These are phyloP conservation scores for Dynastes tityus DNA, from an alignment of 2,888 invertebrate species.

Conservation along the genomic window DNA sequence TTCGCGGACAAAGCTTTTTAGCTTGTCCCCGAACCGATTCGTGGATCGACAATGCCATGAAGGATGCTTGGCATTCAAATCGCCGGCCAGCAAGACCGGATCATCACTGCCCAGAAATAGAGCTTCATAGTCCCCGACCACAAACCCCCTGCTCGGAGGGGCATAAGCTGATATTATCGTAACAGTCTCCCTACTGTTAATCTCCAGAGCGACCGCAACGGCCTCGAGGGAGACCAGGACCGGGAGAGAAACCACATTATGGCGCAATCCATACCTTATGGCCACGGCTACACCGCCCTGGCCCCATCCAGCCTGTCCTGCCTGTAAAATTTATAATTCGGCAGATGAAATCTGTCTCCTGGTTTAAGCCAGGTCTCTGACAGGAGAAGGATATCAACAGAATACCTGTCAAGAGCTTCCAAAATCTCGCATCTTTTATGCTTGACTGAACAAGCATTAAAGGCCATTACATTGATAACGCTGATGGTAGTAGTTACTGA, in stretches of 20 bases:
- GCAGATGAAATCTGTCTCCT: not conserved
- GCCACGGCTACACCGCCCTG: not conserved
- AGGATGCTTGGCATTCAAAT: conserved; percentile 3
- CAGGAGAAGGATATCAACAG: not conserved
- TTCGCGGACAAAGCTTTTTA: too few species aligned
- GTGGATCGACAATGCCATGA: not conserved
- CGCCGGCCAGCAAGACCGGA: not conserved
- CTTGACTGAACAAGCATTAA: not conserved
- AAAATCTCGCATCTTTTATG: not conserved
- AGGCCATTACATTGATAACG: not conserved
- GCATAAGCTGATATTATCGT: not conserved
- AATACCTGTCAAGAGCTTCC: not conserved
- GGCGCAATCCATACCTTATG: too few species aligned
- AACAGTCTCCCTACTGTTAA: not conserved
- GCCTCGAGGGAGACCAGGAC: not conserved
- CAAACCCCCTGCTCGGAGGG: conserved; percentile 1
- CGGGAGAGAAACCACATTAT: not conserved
- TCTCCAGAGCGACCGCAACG: not conserved
- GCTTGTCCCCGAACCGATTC: not conserved
- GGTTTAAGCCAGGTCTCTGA: not conserved
- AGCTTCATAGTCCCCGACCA: not conserved
- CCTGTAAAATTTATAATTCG: not conserved
- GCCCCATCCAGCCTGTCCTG: not conserved
- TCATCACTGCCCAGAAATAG: not conserved
- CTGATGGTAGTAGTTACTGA: not conserved